phyloP scores from a whole-genome alignment of 92 coral and sea anemone genomes.

The Galaxea fascicularis region DNA sequence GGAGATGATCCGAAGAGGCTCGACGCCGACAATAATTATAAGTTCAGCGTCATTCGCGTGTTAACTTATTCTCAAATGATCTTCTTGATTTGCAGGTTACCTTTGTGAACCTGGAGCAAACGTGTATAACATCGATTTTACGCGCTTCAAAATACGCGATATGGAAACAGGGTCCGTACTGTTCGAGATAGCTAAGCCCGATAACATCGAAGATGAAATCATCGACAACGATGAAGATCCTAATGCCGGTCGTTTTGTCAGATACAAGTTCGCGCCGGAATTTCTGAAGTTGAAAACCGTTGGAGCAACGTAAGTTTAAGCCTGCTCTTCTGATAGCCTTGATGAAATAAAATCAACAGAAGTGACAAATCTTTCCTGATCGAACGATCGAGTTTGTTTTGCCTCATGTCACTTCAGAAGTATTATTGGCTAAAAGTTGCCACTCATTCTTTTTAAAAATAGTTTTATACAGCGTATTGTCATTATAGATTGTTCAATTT shows the following conservation, averaged over 20 bases:
- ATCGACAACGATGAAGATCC: constrained; percentile 95
- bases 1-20: constrained; percentile 7
- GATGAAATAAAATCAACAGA: background rate
- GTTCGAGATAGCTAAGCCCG: constrained; percentile 99
- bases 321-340: background rate
- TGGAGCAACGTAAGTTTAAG: constrained; percentile 96
- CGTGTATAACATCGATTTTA: constrained; percentile 94
- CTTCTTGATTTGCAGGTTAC: constrained; percentile 78
- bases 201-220: constrained; percentile 84
- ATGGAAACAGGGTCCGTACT: constrained; percentile 92
- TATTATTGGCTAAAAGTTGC: background rate
- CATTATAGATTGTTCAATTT: background rate
- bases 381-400: background rate
- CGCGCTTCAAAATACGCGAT: constrained; percentile 96
- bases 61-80: constrained; percentile 14
- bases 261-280: constrained; percentile 95
- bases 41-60: constrained; percentile 32
- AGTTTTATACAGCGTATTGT: background rate
- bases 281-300: constrained; percentile 90
- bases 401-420: background rate
- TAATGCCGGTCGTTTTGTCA: constrained; percentile 97
- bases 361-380: background rate
- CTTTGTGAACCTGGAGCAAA: constrained; percentile 94
- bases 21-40: background rate
- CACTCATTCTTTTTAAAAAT: background rate